Percentiles rank a stretch among this genome's conserved stretches.
phyloP scores from a whole-genome alignment of 2,888 invertebrate genomes.

The Nezara viridula region DNA sequence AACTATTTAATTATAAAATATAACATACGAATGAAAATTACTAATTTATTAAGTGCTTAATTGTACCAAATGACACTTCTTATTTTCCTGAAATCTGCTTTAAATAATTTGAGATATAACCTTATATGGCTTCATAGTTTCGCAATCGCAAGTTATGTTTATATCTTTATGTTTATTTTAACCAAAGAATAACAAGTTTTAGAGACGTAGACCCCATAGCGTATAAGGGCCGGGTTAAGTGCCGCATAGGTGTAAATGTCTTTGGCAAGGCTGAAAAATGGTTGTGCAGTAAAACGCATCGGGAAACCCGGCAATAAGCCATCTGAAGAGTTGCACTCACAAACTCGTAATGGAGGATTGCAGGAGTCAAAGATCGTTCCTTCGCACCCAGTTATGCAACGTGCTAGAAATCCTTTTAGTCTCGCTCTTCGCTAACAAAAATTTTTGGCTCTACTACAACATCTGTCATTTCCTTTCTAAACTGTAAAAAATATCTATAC shows the following conservation, averaged over 20 bases:
- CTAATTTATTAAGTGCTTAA: no score
- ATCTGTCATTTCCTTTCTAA: background rate
- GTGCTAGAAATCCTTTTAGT: slow-evolving; percentile 8
- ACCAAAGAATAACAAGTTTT: background rate
- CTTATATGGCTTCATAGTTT: background rate
- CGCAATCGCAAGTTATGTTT: background rate
- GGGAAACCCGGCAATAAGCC: slow-evolving; percentile 21
- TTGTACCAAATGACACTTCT: no score
- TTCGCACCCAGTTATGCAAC: slow-evolving; percentile 5
- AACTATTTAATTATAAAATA: no score
- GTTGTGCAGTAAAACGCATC: slow-evolving; percentile 22
- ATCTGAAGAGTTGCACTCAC: slow-evolving; percentile 41
- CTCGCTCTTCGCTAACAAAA: background rate
- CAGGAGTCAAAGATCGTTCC: slow-evolving; percentile 28
- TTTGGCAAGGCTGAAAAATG: slow-evolving; percentile 33
- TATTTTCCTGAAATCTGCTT: background rate
- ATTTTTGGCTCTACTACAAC: background rate
- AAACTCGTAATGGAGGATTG: slow-evolving; percentile 39
- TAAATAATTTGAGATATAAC: background rate
- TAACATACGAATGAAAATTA: no score
- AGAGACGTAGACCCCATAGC: background rate
- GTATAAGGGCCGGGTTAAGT: background rate
- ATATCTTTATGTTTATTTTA: background rate
- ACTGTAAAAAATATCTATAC: background rate
- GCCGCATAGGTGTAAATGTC: slow-evolving; percentile 1